Conservation (phyloP, 2,113 vertebrate species). For the Passer domesticus region DNA sequence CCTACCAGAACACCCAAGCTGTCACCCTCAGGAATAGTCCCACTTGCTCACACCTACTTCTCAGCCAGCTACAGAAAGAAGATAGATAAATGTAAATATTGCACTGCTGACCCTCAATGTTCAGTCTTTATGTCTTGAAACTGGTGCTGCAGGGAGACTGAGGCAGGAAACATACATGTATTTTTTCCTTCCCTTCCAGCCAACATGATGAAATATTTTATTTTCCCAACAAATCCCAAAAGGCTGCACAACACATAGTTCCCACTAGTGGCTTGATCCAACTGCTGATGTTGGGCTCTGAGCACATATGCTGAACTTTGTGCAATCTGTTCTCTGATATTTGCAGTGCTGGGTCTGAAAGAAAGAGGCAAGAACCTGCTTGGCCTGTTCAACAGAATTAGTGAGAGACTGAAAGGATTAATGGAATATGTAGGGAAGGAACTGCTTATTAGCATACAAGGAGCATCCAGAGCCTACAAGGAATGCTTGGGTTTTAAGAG, state of each 20-base stretch:
- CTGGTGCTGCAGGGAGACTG: not conserved
- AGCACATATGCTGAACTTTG: not conserved
- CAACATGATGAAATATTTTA: not conserved
- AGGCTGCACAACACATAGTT: fast-evolving
- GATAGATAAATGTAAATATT: not conserved
- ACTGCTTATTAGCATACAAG: not conserved
- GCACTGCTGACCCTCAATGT: not conserved
- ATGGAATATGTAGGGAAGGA: not conserved
- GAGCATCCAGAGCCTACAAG: not conserved
- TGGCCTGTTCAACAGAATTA: not conserved
- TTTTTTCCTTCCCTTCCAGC: not conserved
- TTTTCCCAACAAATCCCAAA: not conserved
- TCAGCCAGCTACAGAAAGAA: not conserved
- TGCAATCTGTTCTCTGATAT: not conserved
- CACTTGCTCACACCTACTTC: not conserved
- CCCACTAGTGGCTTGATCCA: not conserved
- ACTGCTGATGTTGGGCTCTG: not conserved
- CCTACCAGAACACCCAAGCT: not conserved
- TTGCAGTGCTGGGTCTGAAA: not conserved
- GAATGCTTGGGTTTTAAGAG: not conserved
- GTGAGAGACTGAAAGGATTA: not conserved
- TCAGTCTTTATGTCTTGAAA: not conserved
- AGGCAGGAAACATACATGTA: not conserved
- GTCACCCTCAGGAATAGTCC: not conserved
- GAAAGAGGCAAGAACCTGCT: not conserved